These are phyloP conservation scores for Palythoa grandiflora DNA, from an alignment of 92 coral and sea anemone genomes.

Conservation along the genomic window DNA sequence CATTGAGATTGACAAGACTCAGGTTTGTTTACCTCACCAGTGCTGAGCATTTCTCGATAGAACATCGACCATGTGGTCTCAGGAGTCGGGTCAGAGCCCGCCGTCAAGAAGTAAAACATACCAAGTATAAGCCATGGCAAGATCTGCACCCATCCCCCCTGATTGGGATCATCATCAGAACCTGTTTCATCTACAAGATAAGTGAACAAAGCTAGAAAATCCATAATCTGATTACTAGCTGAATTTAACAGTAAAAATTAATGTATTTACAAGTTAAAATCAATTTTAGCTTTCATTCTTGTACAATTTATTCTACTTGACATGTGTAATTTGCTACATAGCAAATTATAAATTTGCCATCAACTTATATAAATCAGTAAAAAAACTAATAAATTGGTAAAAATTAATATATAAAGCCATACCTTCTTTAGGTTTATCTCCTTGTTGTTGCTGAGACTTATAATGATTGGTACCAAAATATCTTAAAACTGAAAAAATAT, in stretches of 20 bases:
- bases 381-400: background rate
- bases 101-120: constrained; percentile 82
- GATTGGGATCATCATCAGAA: constrained; percentile 74
- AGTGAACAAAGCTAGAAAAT: background rate
- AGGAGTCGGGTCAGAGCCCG: constrained; percentile 95
- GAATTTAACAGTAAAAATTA: too few relatives aligned
- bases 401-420: background rate
- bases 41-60: constrained; percentile 93
- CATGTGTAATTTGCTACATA: too few relatives aligned
- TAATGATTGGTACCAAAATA: constrained; percentile 61
- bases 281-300: too few relatives aligned
- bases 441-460: constrained; percentile 55
- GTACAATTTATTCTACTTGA: too few relatives aligned
- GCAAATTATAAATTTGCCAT: too few relatives aligned
- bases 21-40: constrained; percentile 81
- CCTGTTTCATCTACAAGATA: constrained; percentile 61
- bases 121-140: constrained; percentile 90
- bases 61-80: constrained; percentile 96
- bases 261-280: background rate
- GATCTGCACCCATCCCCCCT: constrained; percentile 84
- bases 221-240: background rate
- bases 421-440: constrained; percentile 69
- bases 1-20: background rate
- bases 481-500: constrained; percentile 29
- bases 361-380: background rate